Percentiles rank a stretch among this genome's conserved stretches.
These are phyloP conservation scores for Acanthornis magna DNA, from an alignment of 2,797 vertebrate genomes.

Conservation along the genomic window DNA sequence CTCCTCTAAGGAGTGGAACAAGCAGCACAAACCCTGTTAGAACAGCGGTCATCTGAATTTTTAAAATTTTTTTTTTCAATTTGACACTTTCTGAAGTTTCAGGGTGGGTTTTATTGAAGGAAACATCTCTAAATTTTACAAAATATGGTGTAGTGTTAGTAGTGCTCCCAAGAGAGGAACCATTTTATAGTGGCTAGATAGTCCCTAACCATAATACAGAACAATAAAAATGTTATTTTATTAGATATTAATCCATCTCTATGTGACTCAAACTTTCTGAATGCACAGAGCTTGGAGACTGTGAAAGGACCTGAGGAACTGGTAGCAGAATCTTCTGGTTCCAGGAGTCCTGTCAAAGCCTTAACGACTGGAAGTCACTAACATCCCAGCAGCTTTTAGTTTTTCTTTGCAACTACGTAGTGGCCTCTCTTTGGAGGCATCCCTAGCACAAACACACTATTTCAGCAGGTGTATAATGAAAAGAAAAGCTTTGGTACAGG, in stretches of 20 bases:
- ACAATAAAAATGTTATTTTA: not conserved
- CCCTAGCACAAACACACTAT: not conserved
- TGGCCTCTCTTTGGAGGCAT: not conserved
- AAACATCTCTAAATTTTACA: not conserved
- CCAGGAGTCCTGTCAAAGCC: not conserved
- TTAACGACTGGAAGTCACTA: not conserved
- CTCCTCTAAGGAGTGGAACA: not conserved
- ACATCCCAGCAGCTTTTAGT: not conserved
- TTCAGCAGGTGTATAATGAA: not conserved
- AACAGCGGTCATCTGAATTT: not conserved
- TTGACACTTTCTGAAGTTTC: not conserved
- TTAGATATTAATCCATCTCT: not conserved
- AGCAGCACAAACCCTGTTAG: not conserved
- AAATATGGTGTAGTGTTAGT: not conserved
- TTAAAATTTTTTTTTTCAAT: not conserved
- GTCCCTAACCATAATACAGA: not conserved
- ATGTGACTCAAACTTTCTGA: not conserved
- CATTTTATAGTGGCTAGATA: not conserved
- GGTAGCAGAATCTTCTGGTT: not conserved
- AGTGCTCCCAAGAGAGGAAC: not conserved
- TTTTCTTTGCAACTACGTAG: not conserved
- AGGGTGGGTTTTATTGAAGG: not conserved
- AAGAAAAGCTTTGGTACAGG: not conserved
- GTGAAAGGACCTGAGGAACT: not conserved
- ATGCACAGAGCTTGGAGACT: not conserved